Conservation (phyloP, 2,888 invertebrate genomes). For the Hydrotaea diabolus region DNA sequence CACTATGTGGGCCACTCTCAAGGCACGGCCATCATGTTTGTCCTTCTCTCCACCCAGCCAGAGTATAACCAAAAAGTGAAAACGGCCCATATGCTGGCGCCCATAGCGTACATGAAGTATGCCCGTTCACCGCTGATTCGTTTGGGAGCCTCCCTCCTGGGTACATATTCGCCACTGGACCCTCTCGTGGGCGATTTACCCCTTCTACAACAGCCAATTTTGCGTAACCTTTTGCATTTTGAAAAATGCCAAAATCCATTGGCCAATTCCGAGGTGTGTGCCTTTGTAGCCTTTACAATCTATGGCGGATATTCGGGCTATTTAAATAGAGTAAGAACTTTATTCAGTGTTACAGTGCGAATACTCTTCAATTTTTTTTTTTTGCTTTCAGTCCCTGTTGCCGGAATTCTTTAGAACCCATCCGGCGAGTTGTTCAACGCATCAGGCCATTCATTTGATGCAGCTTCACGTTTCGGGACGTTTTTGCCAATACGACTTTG, state of each 20-base stretch:
- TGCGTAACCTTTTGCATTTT: no score
- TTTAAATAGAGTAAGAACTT: background rate
- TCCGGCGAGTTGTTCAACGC: background rate
- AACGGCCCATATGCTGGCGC: constrained; percentile 83
- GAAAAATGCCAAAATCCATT: no score
- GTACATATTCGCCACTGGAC: background rate
- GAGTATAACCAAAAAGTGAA: constrained; percentile 82
- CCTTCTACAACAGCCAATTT: background rate
- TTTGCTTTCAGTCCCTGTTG: background rate
- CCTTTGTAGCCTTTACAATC: no score
- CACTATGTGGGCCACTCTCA: constrained; percentile 92
- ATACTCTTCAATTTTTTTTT: no score
- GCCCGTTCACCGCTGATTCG: background rate
- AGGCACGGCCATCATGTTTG: constrained; percentile 84
- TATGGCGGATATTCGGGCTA: background rate
- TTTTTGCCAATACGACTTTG: constrained; percentile 25
- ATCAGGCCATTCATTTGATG: constrained; percentile 1
- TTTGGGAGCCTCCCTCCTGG: background rate
- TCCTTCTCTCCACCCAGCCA: constrained; percentile 82
- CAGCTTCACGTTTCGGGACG: background rate
- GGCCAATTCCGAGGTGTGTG: no score
- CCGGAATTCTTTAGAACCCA: background rate
- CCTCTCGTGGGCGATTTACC: background rate
- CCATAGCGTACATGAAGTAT: constrained; percentile 82
- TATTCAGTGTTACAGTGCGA: no score